A percentile compares a stretch with the other conserved stretches of the same genome.
Evolutionary conservation across 2,797 vertebrate genomes (phyloP).

Genomic region (Simalia tracyae): DNA sequence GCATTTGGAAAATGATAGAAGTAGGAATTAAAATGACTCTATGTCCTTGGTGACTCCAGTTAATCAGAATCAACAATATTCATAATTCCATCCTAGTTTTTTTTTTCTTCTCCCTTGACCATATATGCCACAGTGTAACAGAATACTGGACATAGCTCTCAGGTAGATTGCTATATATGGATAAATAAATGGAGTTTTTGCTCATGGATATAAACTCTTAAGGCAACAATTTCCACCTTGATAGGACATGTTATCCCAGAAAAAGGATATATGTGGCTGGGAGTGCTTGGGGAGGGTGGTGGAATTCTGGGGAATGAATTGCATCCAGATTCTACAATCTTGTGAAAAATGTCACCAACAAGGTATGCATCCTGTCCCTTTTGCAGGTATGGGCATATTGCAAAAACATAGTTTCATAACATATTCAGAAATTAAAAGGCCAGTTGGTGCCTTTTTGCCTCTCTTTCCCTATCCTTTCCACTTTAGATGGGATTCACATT

Average conservation of each 20-base stretch:
- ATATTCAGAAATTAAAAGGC: not conserved
- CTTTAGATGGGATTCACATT: not conserved
- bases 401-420: constrained; percentile 5
- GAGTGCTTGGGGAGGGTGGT: not conserved
- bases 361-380: not conserved
- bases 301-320: not conserved
- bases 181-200: not conserved
- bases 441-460: not conserved
- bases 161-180: not conserved
- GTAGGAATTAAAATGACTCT: not conserved
- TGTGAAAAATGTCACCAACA: not conserved
- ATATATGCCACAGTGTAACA: not conserved
- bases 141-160: not conserved
- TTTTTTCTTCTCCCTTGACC: not conserved
- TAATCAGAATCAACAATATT: not conserved
- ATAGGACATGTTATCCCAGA: not conserved
- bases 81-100: not conserved
- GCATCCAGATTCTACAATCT: not conserved
- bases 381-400: not conserved
- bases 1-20: not conserved
- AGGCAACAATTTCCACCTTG: not conserved
- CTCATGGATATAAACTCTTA: not conserved
- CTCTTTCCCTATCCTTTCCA: not conserved
- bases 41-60: not conserved
- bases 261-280: not conserved